Percentiles rank a stretch among this genome's conserved stretches.
phyloP scores from a whole-genome alignment of 2,888 invertebrate species.

The Harpalus rubripes region DNA sequence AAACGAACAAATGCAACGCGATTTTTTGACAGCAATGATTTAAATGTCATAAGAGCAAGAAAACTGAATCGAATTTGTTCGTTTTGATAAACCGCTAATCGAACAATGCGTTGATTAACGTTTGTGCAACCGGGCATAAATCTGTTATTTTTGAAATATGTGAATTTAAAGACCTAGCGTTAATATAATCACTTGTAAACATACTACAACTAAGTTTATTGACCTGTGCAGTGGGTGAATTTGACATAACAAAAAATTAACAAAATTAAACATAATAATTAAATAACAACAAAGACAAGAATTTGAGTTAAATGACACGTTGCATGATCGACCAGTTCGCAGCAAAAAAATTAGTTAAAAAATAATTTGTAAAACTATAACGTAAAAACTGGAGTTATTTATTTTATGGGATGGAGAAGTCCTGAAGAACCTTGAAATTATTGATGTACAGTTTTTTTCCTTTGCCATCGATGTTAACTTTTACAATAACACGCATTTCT shows the following conservation, averaged over 20 bases:
- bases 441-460: background rate
- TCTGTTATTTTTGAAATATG: no score
- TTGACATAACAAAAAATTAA: background rate
- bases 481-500: no score
- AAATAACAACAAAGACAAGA: background rate
- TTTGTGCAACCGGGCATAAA: no score
- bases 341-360: background rate
- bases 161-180: background rate
- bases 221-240: slow-evolving; percentile 1
- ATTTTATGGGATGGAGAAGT: slow-evolving; percentile 2
- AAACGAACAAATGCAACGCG: no score
- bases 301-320: background rate
- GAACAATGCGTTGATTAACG: no score
- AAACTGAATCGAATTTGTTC: no score
- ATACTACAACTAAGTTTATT: slow-evolving; percentile 1
- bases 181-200: background rate
- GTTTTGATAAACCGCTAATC: no score
- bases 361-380: background rate
- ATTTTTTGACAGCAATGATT: no score
- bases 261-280: background rate
- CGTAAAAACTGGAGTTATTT: slow-evolving; percentile 2
- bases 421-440: background rate
- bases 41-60: no score
- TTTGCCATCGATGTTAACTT: no score
- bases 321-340: background rate